These are phyloP conservation scores for Aleiodes alternator DNA, from an alignment of 2,888 invertebrate species.

Conservation along the genomic window DNA sequence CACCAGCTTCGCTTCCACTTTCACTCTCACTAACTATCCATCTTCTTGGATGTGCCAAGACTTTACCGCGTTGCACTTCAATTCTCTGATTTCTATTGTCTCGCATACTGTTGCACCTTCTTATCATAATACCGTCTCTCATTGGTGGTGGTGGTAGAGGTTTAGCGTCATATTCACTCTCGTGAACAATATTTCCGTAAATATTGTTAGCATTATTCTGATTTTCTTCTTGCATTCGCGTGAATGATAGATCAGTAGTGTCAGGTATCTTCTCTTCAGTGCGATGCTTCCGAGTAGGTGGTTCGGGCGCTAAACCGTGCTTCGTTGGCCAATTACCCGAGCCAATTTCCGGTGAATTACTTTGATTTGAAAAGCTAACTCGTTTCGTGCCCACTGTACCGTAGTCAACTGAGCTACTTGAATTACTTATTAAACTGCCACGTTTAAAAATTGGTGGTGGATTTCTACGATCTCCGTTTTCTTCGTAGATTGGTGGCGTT, in stretches of 20 bases:
- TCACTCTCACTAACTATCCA: slow-evolving; percentile 78
- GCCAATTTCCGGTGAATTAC: slow-evolving; percentile 57
- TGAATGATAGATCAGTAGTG: slow-evolving; percentile 59
- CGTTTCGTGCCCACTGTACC: slow-evolving; percentile 74
- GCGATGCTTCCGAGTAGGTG: slow-evolving; percentile 67
- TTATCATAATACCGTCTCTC: slow-evolving; percentile 55
- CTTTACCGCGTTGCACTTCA: slow-evolving; percentile 50
- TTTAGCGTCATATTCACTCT: slow-evolving; percentile 70
- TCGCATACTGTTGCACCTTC: slow-evolving; percentile 55
- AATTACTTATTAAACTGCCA: slow-evolving; percentile 75
- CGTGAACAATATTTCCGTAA: slow-evolving; percentile 56
- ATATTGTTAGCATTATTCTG: slow-evolving; percentile 53
- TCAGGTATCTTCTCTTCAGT: slow-evolving; percentile 60
- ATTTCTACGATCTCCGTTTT: slow-evolving; percentile 51
- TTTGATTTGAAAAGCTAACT: slow-evolving; percentile 76
- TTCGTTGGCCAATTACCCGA: slow-evolving; percentile 76
- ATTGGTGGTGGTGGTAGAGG: slow-evolving; percentile 71
- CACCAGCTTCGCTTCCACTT: slow-evolving; percentile 85
- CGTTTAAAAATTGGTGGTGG: slow-evolving; percentile 77
- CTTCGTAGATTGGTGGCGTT: slow-evolving; percentile 60
- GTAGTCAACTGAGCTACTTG: slow-evolving; percentile 68
- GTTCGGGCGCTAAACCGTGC: slow-evolving; percentile 73
- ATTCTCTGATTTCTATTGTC: slow-evolving; percentile 49
- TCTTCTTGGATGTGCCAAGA: slow-evolving; percentile 56
- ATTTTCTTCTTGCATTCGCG: slow-evolving; percentile 55